These are phyloP conservation scores for Actinostola sp. DNA, from an alignment of 92 coral and sea anemone species.

Conservation along the genomic window DNA sequence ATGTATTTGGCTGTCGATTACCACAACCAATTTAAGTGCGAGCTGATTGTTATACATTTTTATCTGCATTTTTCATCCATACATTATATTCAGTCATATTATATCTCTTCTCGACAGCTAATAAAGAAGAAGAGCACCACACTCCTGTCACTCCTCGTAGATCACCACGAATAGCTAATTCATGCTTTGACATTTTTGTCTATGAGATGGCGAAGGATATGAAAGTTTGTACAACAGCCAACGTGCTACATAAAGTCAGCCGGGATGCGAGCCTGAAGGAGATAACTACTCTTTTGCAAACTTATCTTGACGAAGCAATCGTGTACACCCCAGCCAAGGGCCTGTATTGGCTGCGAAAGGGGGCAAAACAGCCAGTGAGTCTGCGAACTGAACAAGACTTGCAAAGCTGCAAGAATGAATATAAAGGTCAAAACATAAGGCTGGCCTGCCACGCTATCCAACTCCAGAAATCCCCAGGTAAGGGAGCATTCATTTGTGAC, in stretches of 20 bases:
- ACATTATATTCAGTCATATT: not conserved
- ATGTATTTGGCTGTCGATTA: slow-evolving; percentile 47
- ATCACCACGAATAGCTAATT: slow-evolving; percentile 28
- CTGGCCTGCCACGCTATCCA: slow-evolving; percentile 3
- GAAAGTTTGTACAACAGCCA: slow-evolving; percentile 1
- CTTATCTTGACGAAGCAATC: not conserved
- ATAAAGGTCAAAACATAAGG: not conserved
- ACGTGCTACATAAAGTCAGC: slow-evolving; percentile 20
- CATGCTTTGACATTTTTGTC: slow-evolving; percentile 13
- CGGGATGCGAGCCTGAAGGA: not conserved
- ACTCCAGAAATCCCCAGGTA: too few species aligned
- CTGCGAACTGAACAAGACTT: slow-evolving; percentile 27
- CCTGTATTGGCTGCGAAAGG: slow-evolving; percentile 39
- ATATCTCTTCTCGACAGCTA: not conserved
- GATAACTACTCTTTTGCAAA: not conserved
- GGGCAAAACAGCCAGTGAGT: slow-evolving; percentile 30
- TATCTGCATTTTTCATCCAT: not conserved
- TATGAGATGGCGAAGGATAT: slow-evolving; percentile 6
- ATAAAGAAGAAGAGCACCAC: too few species aligned
- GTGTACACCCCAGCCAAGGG: slow-evolving; percentile 18
- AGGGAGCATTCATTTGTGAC: not conserved
- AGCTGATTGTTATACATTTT: not conserved
- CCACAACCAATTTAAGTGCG: not conserved
- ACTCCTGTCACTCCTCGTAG: slow-evolving; percentile 28
- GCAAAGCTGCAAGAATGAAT: slow-evolving; percentile 27